These are phyloP conservation scores for Mythimna loreyi DNA, from an alignment of 2,888 invertebrate genomes.

Conservation along the genomic window DNA sequence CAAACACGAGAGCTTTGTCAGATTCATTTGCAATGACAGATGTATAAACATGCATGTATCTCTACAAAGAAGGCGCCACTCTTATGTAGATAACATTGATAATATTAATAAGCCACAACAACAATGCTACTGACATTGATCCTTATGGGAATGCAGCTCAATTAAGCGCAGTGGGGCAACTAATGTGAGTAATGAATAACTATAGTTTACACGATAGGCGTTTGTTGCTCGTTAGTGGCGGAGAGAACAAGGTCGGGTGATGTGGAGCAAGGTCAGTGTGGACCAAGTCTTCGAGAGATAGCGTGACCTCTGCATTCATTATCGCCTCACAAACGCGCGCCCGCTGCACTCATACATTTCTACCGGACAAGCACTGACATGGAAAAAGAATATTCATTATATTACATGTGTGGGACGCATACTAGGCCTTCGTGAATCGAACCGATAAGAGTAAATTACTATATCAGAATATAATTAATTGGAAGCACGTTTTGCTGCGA, in stretches of 20 bases:
- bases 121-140: conserved; percentile 70
- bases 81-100: conserved; percentile 49
- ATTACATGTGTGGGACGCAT: conserved; percentile 12
- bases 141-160: conserved; percentile 77
- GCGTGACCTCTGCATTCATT: conserved; percentile 86
- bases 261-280: conserved; percentile 87
- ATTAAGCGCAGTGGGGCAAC: conserved; percentile 81
- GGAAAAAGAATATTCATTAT: conserved; percentile 27
- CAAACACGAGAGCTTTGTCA: background rate
- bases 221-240: conserved; percentile 77
- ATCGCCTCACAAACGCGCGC: conserved; percentile 74
- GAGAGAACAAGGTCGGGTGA: conserved; percentile 85
- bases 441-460: conserved; percentile 34
- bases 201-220: conserved; percentile 76
- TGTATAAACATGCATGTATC: conserved; percentile 4
- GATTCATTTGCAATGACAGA: conserved; percentile 5
- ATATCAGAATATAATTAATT: conserved; percentile 40
- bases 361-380: conserved; percentile 36
- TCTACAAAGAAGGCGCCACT: conserved; percentile 28
- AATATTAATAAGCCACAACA: conserved; percentile 54
- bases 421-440: conserved; percentile 36
- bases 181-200: conserved; percentile 79
- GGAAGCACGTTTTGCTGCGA: conserved; percentile 28
- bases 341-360: conserved; percentile 59
- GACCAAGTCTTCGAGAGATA: conserved; percentile 86